Conservation (phyloP, 2,113 vertebrate genomes). For the Gasterosteus nipponicus region DNA sequence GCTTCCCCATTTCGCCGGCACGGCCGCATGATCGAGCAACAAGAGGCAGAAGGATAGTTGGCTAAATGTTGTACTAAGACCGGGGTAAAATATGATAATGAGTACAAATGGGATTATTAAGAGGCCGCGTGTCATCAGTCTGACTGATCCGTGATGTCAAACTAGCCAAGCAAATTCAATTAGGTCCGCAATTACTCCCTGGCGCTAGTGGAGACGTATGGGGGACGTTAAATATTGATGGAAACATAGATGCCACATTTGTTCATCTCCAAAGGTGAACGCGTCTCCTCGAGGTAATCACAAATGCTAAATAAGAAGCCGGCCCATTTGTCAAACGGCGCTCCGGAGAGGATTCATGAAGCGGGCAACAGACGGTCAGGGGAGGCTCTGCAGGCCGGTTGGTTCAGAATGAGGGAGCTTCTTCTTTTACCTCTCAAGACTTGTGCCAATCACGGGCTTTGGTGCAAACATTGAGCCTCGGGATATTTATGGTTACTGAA, state of each 20-base stretch:
- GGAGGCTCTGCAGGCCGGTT: background rate
- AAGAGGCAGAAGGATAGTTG: conserved; percentile 39
- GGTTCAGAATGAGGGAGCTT: background rate
- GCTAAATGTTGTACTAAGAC: conserved; percentile 71
- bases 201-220: conserved; percentile 80
- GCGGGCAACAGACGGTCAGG: background rate
- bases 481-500: background rate
- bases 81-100: conserved; percentile 81
- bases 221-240: conserved; percentile 83
- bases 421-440: background rate
- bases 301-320: conserved; percentile 67
- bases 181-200: conserved; percentile 81
- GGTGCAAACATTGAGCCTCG: background rate
- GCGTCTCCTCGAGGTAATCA: conserved; percentile 76
- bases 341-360: background rate
- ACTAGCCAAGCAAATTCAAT: conserved; percentile 86
- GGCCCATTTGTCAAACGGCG: conserved; percentile 43
- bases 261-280: conserved; percentile 81
- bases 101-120: conserved; percentile 83
- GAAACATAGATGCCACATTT: conserved; percentile 80
- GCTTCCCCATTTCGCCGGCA: conserved; percentile 7
- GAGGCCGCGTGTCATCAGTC: conserved; percentile 80
- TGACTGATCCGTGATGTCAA: conserved; percentile 82
- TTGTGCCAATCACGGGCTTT: background rate
- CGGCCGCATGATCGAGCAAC: conserved; percentile 2